A percentile compares a stretch with the other conserved stretches of the same genome.
Evolutionary conservation across 2,113 vertebrate genomes (phyloP).

Genomic region (Orientallactaga bullata): DNA sequence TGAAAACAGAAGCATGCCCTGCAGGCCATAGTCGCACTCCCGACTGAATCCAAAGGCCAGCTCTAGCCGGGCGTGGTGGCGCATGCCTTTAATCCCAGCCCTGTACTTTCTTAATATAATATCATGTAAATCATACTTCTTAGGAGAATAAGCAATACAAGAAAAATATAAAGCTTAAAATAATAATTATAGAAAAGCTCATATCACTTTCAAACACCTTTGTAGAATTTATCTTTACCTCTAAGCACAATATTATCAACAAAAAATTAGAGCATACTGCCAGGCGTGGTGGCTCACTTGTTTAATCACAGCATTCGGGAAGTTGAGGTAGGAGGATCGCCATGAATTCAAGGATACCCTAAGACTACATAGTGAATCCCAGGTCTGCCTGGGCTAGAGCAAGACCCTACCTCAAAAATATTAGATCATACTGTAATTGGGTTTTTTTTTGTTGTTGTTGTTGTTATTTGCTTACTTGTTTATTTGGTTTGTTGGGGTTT

Average conservation of each 20-base stretch:
- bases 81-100: too few species aligned
- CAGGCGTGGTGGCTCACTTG: too few species aligned
- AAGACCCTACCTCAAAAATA: neutral
- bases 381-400: too few species aligned
- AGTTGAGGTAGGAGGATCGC: too few species aligned
- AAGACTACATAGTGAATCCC: too few species aligned
- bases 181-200: neutral
- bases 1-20: neutral
- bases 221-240: neutral
- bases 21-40: neutral
- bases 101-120: neutral
- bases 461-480: neutral
- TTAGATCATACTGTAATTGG: too few species aligned
- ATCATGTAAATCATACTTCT: neutral
- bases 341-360: too few species aligned
- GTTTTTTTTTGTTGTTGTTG: too few species aligned
- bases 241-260: neutral
- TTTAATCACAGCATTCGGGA: too few species aligned
- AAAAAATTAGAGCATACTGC: neutral
- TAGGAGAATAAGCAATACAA: constrained; percentile 18
- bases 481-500: neutral
- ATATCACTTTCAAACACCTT: neutral
- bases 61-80: too few species aligned
- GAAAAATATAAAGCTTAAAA: neutral
- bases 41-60: neutral